Base-by-base conservation (phyloP, 1,140 invertebrate genomes). In the Rhizoglyphus robini region DNA sequence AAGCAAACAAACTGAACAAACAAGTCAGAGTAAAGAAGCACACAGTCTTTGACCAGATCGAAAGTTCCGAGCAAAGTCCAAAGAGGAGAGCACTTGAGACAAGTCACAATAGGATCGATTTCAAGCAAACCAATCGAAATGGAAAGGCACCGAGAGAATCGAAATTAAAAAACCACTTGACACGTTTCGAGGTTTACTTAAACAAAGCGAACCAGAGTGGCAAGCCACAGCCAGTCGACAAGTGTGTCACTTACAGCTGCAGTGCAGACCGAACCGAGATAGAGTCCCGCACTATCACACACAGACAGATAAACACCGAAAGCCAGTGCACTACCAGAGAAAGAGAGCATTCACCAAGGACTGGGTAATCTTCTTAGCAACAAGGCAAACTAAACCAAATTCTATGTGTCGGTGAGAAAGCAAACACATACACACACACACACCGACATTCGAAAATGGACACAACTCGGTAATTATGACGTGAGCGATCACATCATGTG, bases 191-290 rank as follows among this genome's bases (percentile, higher is more conserved):
- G 51, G 51, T 54, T 54, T 54, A 15, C 20, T 54, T 23, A 54
- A 54, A 54, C 51, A 54, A 54, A 8, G 51, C 8, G 8, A 54
- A 25, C 8, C 15, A 8, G 51, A 8, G 51, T 5, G 51, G 8
- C 23, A 32, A 54, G 31, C 51, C 51, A 20, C 51, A 25, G 18
- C 36, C 8, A 5, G 20, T 54, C 51, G 51, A 54, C 51, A 54
- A 54, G 51, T 54, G 51, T 54, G 51, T 54, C 51, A 54, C 51
- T 54, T 54, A 23, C 51, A 54, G 51, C 51, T 54, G 51, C 51
- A 54, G 8, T 54, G 8, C 8, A 20, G 5, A 27, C 31, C 51
- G 36, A 41, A 11, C 8, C 36, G 36, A 41, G 8, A 41, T 11
- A 41, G 36, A 11, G 36, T 18, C 36, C 36, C 8, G 36, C 36